Percentiles rank a stretch among this genome's conserved stretches.
These are phyloP conservation scores for Mallotus villosus DNA, from an alignment of 2,797 vertebrate genomes.

Conservation along the genomic window DNA sequence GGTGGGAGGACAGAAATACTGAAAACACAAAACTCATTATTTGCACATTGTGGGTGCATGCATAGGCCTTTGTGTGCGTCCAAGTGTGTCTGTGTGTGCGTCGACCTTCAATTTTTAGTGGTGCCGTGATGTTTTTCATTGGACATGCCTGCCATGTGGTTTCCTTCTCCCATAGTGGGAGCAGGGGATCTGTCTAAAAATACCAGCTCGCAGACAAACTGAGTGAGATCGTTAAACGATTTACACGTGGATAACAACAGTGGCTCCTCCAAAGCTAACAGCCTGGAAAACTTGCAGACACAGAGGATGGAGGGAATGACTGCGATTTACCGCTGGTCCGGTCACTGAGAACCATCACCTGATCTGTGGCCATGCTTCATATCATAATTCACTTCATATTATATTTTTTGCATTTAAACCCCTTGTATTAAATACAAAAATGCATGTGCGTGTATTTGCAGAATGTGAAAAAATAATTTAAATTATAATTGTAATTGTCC, in stretches of 20 bases:
- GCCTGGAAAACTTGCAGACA: constrained; percentile 19
- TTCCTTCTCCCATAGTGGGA: constrained; percentile 31
- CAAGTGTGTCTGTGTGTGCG: background rate
- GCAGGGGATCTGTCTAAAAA: constrained; percentile 62
- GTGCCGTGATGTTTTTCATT: constrained; percentile 29
- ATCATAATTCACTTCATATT: background rate
- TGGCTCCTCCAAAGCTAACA: constrained; percentile 23
- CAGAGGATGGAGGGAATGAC: constrained; percentile 8
- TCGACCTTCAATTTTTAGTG: background rate
- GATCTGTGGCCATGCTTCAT: background rate
- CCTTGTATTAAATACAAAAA: too few species aligned
- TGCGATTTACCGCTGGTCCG: constrained; percentile 15
- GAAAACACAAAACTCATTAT: constrained; percentile 28
- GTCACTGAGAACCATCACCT: constrained; percentile 6
- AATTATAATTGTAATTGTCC: too few species aligned
- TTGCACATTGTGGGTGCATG: background rate
- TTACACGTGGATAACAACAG: constrained; percentile 38
- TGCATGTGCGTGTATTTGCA: too few species aligned
- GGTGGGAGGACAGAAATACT: constrained; percentile 33
- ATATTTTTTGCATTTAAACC: background rate
- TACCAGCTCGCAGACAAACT: constrained; percentile 46
- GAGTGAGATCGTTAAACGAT: constrained; percentile 52
- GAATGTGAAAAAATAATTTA: too few species aligned
- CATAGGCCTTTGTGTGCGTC: constrained; percentile 12
- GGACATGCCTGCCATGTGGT: constrained; percentile 23